These are phyloP conservation scores for Anthopleura sola DNA, from an alignment of 64 coral and sea anemone species.

Conservation along the genomic window DNA sequence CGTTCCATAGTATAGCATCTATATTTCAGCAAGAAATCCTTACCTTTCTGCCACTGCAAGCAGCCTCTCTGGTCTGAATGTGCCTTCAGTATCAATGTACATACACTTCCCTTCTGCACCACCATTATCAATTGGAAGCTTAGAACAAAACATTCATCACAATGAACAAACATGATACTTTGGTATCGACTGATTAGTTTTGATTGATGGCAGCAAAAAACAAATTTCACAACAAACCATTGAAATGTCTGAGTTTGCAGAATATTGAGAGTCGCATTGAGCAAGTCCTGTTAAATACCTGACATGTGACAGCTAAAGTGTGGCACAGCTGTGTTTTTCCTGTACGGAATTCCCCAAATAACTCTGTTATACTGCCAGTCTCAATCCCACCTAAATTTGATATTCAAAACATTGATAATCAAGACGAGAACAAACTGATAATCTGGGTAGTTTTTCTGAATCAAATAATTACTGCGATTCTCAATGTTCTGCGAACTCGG, in stretches of 20 bases:
- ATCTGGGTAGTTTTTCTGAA: too few species aligned
- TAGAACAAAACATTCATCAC: background rate
- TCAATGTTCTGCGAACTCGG: too few species aligned
- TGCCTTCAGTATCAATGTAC: slow-evolving; percentile 97
- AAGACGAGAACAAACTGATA: too few species aligned
- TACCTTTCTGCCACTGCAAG: slow-evolving; percentile 96
- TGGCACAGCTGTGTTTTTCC: slow-evolving; percentile 98
- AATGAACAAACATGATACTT: too few species aligned
- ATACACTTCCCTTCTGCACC: slow-evolving; percentile 94
- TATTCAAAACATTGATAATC: background rate
- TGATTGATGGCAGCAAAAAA: too few species aligned
- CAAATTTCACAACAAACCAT: too few species aligned
- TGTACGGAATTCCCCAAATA: slow-evolving; percentile 99
- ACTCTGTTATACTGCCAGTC: slow-evolving; percentile 94
- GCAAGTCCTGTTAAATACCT: slow-evolving; percentile 47
- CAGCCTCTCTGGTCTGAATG: slow-evolving; percentile 92
- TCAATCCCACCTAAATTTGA: slow-evolving; percentile 81
- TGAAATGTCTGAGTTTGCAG: too few species aligned
- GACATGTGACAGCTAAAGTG: slow-evolving; percentile 94
- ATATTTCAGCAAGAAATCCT: too few species aligned
- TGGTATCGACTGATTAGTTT: too few species aligned
- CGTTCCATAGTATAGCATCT: too few species aligned
- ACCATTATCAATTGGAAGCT: slow-evolving; percentile 96
- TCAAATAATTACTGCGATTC: too few species aligned
- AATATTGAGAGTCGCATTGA: too few species aligned